Conservation (phyloP, 2,113 vertebrate genomes). For the Melospiza georgiana region DNA sequence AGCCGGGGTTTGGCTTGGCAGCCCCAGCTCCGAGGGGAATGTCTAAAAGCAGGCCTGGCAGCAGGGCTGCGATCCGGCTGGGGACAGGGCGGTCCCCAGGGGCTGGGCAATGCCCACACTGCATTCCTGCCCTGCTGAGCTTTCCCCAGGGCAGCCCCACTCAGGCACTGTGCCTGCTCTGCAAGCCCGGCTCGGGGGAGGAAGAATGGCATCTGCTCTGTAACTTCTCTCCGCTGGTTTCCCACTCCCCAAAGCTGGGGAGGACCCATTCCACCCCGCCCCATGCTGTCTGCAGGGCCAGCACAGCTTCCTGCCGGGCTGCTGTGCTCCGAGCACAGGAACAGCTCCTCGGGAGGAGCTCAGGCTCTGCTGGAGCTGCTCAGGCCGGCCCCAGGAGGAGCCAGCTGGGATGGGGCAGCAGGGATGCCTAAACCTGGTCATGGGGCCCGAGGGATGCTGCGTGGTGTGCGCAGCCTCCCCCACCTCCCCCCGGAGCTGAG, state of each 20-base stretch:
- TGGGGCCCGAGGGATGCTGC: background rate
- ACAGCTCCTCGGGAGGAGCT: background rate
- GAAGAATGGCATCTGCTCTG: background rate
- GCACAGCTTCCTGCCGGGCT: background rate
- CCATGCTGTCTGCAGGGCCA: background rate
- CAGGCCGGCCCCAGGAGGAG: background rate
- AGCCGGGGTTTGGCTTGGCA: constrained; percentile 24
- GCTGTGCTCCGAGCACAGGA: fast-evolving
- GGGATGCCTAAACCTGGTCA: too few species aligned
- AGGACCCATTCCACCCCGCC: background rate
- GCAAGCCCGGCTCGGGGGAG: background rate
- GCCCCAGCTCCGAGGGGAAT: background rate
- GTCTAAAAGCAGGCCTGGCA: constrained; percentile 12
- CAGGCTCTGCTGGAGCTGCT: background rate
- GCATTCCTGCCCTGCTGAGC: background rate
- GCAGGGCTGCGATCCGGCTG: background rate
- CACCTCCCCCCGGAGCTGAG: fast-evolving
- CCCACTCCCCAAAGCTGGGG: background rate
- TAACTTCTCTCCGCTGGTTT: fast-evolving
- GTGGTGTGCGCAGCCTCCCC: fast-evolving
- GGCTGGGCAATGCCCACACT: fast-evolving
- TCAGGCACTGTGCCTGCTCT: fast-evolving
- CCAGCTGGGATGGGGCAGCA: background rate
- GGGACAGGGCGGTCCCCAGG: background rate
- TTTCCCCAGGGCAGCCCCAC: background rate